phyloP scores from a whole-genome alignment of 2,113 vertebrate species.

The Dasyornis broadbenti region DNA sequence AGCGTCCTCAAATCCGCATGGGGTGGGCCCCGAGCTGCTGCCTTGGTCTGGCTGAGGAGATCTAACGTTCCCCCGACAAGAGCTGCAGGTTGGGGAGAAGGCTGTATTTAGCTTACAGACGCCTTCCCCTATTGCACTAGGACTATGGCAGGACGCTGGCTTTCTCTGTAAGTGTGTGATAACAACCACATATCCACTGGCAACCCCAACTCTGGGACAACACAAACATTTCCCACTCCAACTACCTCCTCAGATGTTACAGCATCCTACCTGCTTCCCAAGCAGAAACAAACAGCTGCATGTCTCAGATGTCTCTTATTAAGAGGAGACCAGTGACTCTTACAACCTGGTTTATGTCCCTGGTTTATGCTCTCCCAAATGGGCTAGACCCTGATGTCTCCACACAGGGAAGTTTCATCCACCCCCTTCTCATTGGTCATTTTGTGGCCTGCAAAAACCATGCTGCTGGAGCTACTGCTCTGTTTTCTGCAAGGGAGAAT shows the following conservation, averaged over 20 bases:
- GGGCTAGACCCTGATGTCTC: not conserved
- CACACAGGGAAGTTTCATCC: not conserved
- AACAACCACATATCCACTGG: not conserved
- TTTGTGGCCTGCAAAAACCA: not conserved
- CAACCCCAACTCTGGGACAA: not conserved
- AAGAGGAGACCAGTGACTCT: not conserved
- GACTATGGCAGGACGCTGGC: not conserved
- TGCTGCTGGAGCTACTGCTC: not conserved
- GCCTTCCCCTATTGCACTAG: fast-evolving
- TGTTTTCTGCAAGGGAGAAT: not conserved
- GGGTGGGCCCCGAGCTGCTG: not conserved
- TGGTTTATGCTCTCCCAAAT: not conserved
- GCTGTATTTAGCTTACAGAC: not conserved
- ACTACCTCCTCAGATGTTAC: not conserved
- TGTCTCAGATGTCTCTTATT: not conserved
- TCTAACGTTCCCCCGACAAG: no score
- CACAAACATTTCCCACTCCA: not conserved
- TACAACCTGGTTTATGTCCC: not conserved
- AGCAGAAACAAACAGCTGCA: not conserved
- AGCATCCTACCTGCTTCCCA: not conserved
- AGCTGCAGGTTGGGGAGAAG: not conserved
- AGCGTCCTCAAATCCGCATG: not conserved
- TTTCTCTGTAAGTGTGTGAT: not conserved
- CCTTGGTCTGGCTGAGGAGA: not conserved
- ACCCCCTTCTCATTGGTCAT: not conserved